Conservation (phyloP, 2,888 invertebrate genomes). For the Lasioglossum lativentre region DNA sequence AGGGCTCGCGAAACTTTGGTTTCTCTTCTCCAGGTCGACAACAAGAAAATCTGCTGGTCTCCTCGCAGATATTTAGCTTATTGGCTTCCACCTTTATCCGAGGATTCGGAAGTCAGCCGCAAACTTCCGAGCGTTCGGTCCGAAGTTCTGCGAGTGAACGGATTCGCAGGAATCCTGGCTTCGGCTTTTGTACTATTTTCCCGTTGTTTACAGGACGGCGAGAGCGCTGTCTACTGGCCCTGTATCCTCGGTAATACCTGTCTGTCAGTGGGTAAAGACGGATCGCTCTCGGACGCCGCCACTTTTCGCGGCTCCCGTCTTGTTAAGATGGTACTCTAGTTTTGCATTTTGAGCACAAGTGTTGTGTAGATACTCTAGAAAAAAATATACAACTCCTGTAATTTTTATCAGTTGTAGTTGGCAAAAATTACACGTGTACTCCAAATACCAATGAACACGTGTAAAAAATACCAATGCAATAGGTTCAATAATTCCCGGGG, state of each 20-base stretch:
- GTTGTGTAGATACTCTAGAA: too few relatives aligned
- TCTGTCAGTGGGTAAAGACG: neutral
- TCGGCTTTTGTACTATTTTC: neutral
- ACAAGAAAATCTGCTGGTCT: neutral
- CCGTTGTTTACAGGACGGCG: neutral
- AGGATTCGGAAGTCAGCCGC: neutral
- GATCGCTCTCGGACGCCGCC: neutral
- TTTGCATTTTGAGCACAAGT: too few relatives aligned
- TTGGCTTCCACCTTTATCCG: conserved; percentile 9
- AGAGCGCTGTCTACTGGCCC: neutral
- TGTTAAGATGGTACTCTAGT: neutral
- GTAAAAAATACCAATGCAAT: neutral
- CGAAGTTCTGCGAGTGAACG: neutral
- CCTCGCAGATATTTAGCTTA: conserved; percentile 7
- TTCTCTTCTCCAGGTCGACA: neutral
- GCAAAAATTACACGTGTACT: neutral
- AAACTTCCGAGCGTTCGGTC: conserved; percentile 7
- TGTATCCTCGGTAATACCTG: neutral
- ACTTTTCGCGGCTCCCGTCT: neutral
- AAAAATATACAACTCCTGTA: too few relatives aligned
- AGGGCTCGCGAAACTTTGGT: neutral
- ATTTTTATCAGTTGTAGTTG: too few relatives aligned
- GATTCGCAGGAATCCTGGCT: neutral
- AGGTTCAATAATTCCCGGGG: neutral
- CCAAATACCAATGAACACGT: neutral